Percentiles rank a stretch among this genome's conserved stretches.
phyloP scores from a whole-genome alignment of 2,797 vertebrate species.

The Thaleichthys pacificus region DNA sequence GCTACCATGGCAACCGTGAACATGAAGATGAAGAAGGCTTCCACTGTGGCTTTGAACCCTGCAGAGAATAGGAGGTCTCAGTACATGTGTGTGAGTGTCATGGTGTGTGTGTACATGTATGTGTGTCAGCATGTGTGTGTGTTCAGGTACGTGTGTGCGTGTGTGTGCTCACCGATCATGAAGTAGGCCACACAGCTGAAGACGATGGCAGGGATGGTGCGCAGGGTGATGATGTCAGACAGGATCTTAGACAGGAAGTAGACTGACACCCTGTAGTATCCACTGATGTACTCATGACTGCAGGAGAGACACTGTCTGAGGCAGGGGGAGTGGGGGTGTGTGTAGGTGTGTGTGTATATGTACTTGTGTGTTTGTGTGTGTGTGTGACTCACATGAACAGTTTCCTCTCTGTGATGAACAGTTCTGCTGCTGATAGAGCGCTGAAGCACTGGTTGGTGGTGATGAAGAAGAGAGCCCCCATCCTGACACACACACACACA shows the following conservation, averaged over 20 bases:
- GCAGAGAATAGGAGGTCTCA: conserved; percentile 10
- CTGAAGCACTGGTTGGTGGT: conserved; percentile 85
- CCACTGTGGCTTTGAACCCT: conserved; percentile 79
- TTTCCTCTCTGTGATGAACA: conserved; percentile 85
- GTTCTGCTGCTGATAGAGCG: conserved; percentile 81
- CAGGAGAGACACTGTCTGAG: neutral
- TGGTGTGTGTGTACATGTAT: neutral
- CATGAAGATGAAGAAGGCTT: conserved; percentile 85
- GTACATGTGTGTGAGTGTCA: neutral
- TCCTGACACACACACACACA: conserved; percentile 57
- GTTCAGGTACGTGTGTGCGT: conserved; percentile 7
- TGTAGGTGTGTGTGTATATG: neutral
- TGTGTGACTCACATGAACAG: conserved; percentile 79
- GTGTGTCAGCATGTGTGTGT: neutral
- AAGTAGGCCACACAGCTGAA: conserved; percentile 88
- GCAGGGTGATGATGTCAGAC: conserved; percentile 86
- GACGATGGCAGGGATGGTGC: conserved; percentile 82
- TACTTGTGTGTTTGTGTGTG: conserved; percentile 10
- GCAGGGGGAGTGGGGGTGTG: neutral
- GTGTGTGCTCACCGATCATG: conserved; percentile 75
- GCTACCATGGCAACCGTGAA: conserved; percentile 79
- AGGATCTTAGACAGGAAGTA: conserved; percentile 90
- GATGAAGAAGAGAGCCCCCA: conserved; percentile 84
- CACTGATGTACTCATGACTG: conserved; percentile 95
- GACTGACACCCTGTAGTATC: conserved; percentile 88